These are phyloP conservation scores for Paracanthobrama guichenoti DNA, from an alignment of 2,113 vertebrate species.

Conservation along the genomic window DNA sequence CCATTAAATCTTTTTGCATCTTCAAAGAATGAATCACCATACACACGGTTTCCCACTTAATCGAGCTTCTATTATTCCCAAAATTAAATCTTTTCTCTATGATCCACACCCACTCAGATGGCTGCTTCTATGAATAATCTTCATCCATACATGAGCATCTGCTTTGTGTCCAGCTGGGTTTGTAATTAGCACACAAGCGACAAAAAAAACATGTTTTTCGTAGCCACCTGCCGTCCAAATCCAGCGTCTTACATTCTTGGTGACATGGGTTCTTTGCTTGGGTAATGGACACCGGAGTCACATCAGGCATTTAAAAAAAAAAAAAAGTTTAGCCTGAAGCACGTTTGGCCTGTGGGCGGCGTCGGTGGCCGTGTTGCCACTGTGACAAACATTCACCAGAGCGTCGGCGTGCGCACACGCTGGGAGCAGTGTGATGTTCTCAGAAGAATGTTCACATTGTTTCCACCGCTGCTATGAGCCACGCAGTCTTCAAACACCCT, in stretches of 20 bases:
- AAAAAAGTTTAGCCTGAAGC: background rate
- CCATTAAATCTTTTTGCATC: no score
- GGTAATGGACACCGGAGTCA: background rate
- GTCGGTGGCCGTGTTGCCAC: background rate
- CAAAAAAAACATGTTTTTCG: background rate
- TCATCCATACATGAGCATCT: conserved; percentile 9
- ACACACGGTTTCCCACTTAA: background rate
- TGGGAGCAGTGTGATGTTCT: background rate
- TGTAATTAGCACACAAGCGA: conserved; percentile 12
- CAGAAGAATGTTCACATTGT: conserved; percentile 38
- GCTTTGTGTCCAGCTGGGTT: conserved; percentile 37
- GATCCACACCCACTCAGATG: background rate
- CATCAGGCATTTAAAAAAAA: background rate
- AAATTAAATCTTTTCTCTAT: conserved; percentile 4
- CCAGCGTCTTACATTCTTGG: background rate
- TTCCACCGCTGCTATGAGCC: conserved; percentile 2
- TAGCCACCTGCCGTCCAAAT: background rate
- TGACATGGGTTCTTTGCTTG: background rate
- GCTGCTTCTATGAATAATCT: conserved; percentile 14
- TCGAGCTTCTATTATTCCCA: background rate
- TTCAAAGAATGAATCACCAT: background rate
- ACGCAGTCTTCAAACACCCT: conserved; percentile 19
- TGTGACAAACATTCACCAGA: background rate
- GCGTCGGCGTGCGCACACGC: background rate
- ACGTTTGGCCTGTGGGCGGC: background rate